A percentile compares a stretch with the other conserved stretches of the same genome.
Conservation (phyloP, 2,888 invertebrate species). For the Troglohyphantes excavatus region DNA sequence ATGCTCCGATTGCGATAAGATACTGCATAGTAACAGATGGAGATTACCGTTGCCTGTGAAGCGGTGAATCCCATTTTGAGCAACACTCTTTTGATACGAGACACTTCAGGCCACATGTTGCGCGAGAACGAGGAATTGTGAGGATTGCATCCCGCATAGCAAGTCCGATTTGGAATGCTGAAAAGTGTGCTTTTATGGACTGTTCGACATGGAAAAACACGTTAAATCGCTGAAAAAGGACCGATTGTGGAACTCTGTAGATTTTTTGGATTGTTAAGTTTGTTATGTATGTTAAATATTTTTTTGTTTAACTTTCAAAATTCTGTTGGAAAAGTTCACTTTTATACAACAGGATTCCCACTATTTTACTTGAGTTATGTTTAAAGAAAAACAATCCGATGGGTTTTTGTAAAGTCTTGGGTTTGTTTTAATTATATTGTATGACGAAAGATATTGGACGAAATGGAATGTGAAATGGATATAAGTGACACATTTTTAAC, state of each 20-base stretch:
- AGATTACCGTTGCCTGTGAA: constrained; percentile 23
- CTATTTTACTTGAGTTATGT: no score
- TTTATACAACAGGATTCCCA: no score
- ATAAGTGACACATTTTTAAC: no score
- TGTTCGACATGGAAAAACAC: not conserved
- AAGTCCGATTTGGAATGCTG: constrained; percentile 43
- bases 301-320: no score
- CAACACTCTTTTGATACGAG: constrained; percentile 48
- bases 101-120: constrained; percentile 57
- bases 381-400: no score
- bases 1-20: constrained; percentile 51
- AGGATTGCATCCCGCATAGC: constrained; percentile 1
- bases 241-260: not conserved
- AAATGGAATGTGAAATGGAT: no score
- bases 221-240: not conserved
- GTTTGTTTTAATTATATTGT: no score
- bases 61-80: constrained; percentile 21
- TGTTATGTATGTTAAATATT: no score
- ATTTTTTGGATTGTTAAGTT: not conserved
- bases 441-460: no score
- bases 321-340: no score
- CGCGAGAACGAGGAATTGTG: not conserved
- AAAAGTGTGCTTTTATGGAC: constrained; percentile 1
- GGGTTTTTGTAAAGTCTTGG: no score
- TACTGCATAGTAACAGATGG: constrained; percentile 50